Evolutionary conservation across 2,113 vertebrate genomes (phyloP).

Genomic region (Brachyistius frenatus): DNA sequence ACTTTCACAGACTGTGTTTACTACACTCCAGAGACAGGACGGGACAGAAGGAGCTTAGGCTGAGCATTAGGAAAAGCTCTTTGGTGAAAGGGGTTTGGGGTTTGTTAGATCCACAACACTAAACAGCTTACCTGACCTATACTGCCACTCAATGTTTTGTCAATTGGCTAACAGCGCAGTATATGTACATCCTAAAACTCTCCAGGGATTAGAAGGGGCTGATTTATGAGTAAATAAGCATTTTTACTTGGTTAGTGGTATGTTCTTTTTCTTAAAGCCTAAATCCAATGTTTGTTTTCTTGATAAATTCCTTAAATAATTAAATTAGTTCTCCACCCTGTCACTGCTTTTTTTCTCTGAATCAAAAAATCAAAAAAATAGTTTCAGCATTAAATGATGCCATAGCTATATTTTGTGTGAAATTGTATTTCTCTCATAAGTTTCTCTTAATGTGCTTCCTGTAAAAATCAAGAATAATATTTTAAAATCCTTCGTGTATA

Average conservation of each 20-base stretch:
- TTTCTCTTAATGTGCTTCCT: too few relatives aligned
- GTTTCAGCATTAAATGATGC: background rate
- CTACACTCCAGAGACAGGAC: conserved; percentile 6
- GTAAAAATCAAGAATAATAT: too few relatives aligned
- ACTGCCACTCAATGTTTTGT: conserved; percentile 10
- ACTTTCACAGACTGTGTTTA: conserved; percentile 31
- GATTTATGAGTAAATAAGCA: background rate
- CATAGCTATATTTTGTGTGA: too few relatives aligned
- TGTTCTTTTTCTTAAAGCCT: too few relatives aligned
- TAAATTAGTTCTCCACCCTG: too few relatives aligned
- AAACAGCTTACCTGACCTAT: conserved; percentile 45
- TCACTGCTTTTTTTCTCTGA: background rate
- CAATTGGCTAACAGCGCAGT: background rate
- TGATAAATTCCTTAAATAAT: background rate
- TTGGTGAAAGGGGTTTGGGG: conserved; percentile 43
- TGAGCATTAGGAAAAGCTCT: conserved; percentile 54
- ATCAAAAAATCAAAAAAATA: background rate
- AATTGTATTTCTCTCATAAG: too few relatives aligned
- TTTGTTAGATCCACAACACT: conserved; percentile 36
- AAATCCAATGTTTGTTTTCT: background rate
- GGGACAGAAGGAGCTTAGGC: conserved; percentile 69
- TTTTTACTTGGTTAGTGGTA: too few relatives aligned
- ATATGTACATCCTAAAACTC: background rate
- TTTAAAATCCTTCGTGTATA: too few relatives aligned
- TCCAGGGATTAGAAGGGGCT: background rate